Base-by-base conservation (phyloP, 2,113 vertebrate genomes). In the Prietella phreatophila region DNA sequence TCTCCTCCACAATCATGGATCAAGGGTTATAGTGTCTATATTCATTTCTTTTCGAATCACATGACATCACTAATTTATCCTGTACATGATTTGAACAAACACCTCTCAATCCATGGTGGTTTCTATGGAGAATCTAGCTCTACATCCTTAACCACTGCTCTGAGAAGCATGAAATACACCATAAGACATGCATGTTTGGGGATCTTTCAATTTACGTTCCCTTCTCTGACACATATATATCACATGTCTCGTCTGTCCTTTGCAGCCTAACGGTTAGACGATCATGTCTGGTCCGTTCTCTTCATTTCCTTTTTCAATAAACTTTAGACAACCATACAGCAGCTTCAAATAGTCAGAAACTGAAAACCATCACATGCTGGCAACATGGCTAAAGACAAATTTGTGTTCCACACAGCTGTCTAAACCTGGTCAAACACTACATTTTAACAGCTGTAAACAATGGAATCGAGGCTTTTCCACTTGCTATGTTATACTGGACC, bases 381-480 rank as follows among this genome's bases (percentile, higher is more conserved):
- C 82, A 80, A 47, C 25, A 47, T 1, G 53, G 50, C 22, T 42
- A 42, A 71, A 67, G 13, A 30, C 71, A 65, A 79, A 84, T 79
- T 53, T 80, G 58, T 58, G 65, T 88, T 84, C 50, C 19, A 15
- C 60, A 79, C 73, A 80, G 73, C 82, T 88, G 87, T 88, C 82
- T 55, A 88, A 88, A 84, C 73, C 63, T n/a, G 65, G 55, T 78
- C 75, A 84, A 69, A 84, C 82, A 58, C n/a, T 67, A 53, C 50
- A 55, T 47, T 76, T 88, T 61, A 76, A 83, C 61, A 86, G 30
- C 83, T 75, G 36, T 81, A 42, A 86, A 84, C 82, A 85, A 81
- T 90, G 84, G 80, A 73, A 83, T 76, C 58, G 73, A 79, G 75
- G 22, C 80, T n/a, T 36, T 65, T 84, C 56, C 71, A 80, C 42